A percentile compares a stretch with the other conserved stretches of the same genome.
These are phyloP conservation scores for Drosophila funebris DNA, from an alignment of 1,140 invertebrate species.

Conservation along the genomic window DNA sequence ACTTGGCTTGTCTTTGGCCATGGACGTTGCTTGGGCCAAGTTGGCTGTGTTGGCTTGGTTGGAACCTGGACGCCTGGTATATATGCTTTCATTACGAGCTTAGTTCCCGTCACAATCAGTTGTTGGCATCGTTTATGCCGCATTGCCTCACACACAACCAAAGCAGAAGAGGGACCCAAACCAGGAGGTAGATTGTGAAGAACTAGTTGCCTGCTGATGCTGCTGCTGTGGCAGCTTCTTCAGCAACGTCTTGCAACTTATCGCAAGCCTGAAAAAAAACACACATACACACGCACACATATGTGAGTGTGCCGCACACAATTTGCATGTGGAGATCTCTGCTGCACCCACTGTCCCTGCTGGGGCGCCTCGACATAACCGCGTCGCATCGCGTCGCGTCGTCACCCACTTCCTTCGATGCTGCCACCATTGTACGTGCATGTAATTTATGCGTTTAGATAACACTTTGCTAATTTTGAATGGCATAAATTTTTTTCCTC, in stretches of 20 bases:
- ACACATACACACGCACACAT: constrained; percentile 5
- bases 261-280: constrained; percentile 47
- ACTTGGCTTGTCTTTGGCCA: constrained; percentile 43
- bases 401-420: constrained; percentile 39
- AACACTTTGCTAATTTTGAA: constrained; percentile 83
- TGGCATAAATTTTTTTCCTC: constrained; percentile 75
- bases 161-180: background rate
- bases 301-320: constrained; percentile 39
- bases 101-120: constrained; percentile 83
- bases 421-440: constrained; percentile 68
- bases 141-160: constrained; percentile 61
- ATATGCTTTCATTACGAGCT: constrained; percentile 82
- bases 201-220: constrained; percentile 53
- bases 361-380: constrained; percentile 9
- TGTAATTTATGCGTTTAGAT: constrained; percentile 83
- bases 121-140: constrained; percentile 83
- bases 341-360: constrained; percentile 29
- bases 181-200: constrained; percentile 9
- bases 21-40: constrained; percentile 18
- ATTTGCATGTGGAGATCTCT: constrained; percentile 64
- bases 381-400: constrained; percentile 2
- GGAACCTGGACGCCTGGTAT: constrained; percentile 33
- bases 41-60: constrained; percentile 15
- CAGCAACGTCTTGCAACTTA: constrained; percentile 80
- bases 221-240: constrained; percentile 73